Evolutionary conservation across 2,888 invertebrate genomes (phyloP).

Genomic region (Portevinia maculata): DNA sequence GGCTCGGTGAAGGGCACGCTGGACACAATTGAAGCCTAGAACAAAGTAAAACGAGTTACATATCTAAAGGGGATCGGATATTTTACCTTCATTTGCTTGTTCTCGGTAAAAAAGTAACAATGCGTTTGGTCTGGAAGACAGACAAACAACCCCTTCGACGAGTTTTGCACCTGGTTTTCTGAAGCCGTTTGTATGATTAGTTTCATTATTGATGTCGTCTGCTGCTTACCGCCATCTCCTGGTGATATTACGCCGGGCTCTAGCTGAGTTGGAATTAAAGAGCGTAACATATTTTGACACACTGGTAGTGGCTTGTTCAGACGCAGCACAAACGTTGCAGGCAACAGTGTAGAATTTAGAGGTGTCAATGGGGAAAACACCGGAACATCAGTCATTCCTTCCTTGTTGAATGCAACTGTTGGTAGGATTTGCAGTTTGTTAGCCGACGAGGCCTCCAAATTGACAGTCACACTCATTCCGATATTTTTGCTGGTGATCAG

Average conservation of each 20-base stretch:
- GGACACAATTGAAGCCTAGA: conserved; percentile 81
- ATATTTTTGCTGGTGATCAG: conserved; percentile 87
- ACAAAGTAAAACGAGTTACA: conserved; percentile 7
- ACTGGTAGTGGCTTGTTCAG: conserved; percentile 94
- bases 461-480: conserved; percentile 94
- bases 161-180: conserved; percentile 88
- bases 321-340: conserved; percentile 93
- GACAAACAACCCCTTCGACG: conserved; percentile 93
- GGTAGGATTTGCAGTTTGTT: conserved; percentile 84
- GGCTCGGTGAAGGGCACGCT: conserved; percentile 97
- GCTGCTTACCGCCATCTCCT: conserved; percentile 28
- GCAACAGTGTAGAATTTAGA: conserved; percentile 94
- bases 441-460: conserved; percentile 94
- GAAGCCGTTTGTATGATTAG: conserved; percentile 91
- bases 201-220: conserved; percentile 80
- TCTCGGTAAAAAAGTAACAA: conserved; percentile 96
- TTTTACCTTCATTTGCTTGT: conserved; percentile 85
- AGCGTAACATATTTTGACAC: conserved; percentile 88
- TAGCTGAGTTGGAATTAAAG: conserved; percentile 85
- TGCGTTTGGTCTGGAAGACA: conserved; percentile 96
- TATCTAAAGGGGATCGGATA: background rate
- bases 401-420: conserved; percentile 79
- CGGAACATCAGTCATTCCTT: conserved; percentile 84
- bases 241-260: conserved; percentile 18
- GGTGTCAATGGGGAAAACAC: conserved; percentile 91